Conservation (phyloP, 2,113 vertebrate genomes). For the Pipra filicauda region DNA sequence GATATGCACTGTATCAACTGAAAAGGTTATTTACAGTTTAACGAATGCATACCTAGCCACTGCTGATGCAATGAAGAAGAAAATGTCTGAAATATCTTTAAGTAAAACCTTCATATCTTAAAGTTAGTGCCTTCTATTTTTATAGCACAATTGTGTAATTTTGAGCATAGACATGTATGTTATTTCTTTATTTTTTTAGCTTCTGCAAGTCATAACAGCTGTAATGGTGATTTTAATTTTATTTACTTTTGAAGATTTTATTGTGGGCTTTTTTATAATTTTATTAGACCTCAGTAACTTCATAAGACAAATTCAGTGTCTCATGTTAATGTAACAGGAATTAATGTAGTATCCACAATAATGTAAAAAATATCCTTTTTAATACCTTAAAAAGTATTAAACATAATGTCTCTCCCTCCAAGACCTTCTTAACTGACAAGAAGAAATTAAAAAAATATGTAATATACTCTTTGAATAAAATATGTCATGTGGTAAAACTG, state of each 20-base stretch:
- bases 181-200: neutral
- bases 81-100: neutral
- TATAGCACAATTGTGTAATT: neutral
- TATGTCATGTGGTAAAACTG: neutral
- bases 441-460: neutral
- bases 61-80: neutral
- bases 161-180: neutral
- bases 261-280: neutral
- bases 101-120: neutral
- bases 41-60: neutral
- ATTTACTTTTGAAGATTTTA: neutral
- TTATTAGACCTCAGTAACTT: neutral
- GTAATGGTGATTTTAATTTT: neutral
- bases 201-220: neutral
- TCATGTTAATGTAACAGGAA: neutral
- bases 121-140: neutral
- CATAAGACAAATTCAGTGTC: neutral
- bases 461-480: neutral
- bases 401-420: neutral
- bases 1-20: neutral
- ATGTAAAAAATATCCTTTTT: neutral
- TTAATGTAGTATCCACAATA: neutral
- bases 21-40: neutral
- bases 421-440: neutral
- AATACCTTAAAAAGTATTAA: neutral